These are phyloP conservation scores for Synaphobranchus kaupii DNA, from an alignment of 2,797 vertebrate genomes.

Conservation along the genomic window DNA sequence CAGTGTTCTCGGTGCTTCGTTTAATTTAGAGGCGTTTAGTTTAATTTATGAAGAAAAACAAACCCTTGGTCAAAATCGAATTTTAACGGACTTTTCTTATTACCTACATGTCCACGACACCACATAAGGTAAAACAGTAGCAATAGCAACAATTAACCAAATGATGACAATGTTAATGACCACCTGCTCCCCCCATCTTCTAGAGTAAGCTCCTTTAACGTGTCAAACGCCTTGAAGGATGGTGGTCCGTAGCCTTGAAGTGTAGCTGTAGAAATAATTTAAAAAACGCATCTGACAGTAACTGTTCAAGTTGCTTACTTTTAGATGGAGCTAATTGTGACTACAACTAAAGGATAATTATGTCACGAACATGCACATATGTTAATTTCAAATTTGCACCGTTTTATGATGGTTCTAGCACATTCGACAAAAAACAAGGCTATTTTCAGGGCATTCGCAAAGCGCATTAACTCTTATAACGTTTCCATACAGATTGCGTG, in stretches of 20 bases:
- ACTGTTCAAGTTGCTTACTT: not conserved
- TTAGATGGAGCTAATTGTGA: not conserved
- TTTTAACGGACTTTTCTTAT: constrained; percentile 44
- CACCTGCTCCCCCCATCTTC: constrained; percentile 63
- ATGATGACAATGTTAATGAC: constrained; percentile 70
- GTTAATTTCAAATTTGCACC: not conserved
- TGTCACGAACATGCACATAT: not conserved
- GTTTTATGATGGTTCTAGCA: not conserved
- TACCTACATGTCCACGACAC: constrained; percentile 44
- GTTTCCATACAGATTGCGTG: not conserved
- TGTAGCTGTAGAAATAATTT: not conserved
- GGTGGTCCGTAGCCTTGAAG: not conserved
- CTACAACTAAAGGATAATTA: not conserved
- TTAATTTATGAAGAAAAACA: constrained; percentile 33
- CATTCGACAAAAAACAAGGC: not conserved
- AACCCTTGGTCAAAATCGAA: constrained; percentile 53
- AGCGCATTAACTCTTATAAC: not conserved
- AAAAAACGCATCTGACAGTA: not conserved
- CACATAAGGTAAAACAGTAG: constrained; percentile 66
- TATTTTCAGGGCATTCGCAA: not conserved
- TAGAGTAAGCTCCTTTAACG: constrained; percentile 56
- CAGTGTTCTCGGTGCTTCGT: constrained; percentile 5
- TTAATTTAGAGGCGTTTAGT: constrained; percentile 35
- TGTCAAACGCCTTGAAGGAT: constrained; percentile 48
- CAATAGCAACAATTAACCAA: constrained; percentile 74